Percentiles rank a stretch among this genome's conserved stretches.
Conservation (phyloP, 2,888 invertebrate genomes). For the Miltochrista miniata region DNA sequence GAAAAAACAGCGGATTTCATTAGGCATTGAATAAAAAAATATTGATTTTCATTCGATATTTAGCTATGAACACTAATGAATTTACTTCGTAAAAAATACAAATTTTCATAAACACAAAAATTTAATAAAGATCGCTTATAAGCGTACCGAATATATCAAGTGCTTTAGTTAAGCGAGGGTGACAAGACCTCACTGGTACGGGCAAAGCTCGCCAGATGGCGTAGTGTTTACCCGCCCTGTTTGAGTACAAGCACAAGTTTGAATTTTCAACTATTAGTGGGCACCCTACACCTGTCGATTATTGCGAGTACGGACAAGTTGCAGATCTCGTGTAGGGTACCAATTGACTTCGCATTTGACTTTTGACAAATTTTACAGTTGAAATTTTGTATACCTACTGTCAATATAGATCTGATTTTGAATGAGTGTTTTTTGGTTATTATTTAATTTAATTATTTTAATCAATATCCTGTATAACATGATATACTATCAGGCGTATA, state of each 20-base stretch:
- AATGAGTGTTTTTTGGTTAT: too few species aligned
- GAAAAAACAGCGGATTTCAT: too few species aligned
- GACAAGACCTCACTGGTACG: constrained; percentile 51
- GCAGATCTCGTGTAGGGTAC: constrained; percentile 23
- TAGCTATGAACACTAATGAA: too few species aligned
- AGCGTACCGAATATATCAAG: constrained; percentile 26
- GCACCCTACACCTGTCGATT: constrained; percentile 71
- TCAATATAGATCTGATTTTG: neutral
- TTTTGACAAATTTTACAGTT: constrained; percentile 16
- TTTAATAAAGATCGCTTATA: neutral
- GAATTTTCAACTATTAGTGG: constrained; percentile 79
- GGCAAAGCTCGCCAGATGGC: constrained; percentile 76
- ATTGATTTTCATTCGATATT: too few species aligned
- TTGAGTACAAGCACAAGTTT: constrained; percentile 76
- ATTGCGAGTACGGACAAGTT: constrained; percentile 50
- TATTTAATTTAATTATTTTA: too few species aligned
- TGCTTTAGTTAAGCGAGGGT: constrained; percentile 41
- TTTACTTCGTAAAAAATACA: too few species aligned
- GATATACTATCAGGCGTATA: too few species aligned
- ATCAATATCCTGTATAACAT: too few species aligned
- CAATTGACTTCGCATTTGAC: constrained; percentile 24
- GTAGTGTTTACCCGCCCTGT: constrained; percentile 76
- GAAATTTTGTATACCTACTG: constrained; percentile 5
- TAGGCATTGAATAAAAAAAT: too few species aligned
- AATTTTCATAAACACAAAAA: too few species aligned